These are phyloP conservation scores for Nothoprocta perdicaria DNA, from an alignment of 2,113 vertebrate genomes.

Conservation along the genomic window DNA sequence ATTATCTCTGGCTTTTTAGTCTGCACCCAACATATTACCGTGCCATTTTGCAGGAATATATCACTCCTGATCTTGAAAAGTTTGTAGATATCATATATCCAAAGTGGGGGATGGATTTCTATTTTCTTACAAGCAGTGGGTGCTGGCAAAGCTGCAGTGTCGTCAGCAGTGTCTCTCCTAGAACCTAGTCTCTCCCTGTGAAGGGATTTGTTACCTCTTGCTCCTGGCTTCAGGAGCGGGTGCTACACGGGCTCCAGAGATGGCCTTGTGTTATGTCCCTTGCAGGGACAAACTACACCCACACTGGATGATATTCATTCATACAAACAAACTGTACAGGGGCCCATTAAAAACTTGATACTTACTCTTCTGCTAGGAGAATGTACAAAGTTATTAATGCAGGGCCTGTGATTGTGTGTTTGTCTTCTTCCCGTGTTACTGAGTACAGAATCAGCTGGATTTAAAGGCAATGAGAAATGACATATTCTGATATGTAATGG, in stretches of 20 bases:
- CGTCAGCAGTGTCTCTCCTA: background rate
- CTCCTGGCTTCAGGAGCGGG: background rate
- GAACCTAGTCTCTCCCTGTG: no score
- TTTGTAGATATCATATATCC: background rate
- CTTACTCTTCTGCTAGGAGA: background rate
- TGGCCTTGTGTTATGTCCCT: background rate
- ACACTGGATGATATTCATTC: background rate
- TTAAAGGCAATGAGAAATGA: background rate
- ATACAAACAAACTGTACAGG: background rate
- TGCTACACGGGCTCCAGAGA: rapidly evolving
- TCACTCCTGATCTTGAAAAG: background rate
- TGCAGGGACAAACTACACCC: background rate
- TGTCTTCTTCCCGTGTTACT: background rate
- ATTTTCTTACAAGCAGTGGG: background rate
- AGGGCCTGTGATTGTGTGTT: rapidly evolving
- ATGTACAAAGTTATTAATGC: background rate
- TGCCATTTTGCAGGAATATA: background rate
- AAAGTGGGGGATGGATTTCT: background rate
- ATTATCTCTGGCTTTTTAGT: background rate
- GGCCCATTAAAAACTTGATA: background rate
- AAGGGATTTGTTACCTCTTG: background rate
- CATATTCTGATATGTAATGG: background rate
- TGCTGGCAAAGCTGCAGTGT: background rate
- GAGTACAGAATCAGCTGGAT: background rate
- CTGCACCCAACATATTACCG: background rate